These are phyloP conservation scores for Gonatopus flavifemur DNA, from an alignment of 1,140 invertebrate species.

Conservation along the genomic window DNA sequence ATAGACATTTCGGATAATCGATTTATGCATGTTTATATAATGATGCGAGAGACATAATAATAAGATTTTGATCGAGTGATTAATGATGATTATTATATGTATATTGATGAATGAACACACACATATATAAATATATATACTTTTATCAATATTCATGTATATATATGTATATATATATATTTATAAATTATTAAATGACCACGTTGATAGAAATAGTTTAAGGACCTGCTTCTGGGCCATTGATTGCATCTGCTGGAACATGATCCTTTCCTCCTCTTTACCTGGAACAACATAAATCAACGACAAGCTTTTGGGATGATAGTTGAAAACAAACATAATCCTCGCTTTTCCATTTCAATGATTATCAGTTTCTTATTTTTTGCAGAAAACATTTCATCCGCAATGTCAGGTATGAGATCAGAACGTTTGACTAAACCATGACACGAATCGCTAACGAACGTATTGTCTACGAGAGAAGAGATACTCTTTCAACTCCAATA, in stretches of 20 bases:
- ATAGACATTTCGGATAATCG: constrained; percentile 4
- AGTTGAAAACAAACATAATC: too few species aligned
- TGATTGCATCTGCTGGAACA: constrained; percentile 95
- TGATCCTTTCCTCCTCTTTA: constrained; percentile 91
- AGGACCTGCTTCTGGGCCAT: constrained; percentile 95
- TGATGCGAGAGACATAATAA: constrained; percentile 12
- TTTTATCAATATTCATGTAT: constrained; percentile 30
- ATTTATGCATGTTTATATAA: constrained; percentile 16
- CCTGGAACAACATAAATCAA: constrained; percentile 66
- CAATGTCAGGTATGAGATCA: too few species aligned
- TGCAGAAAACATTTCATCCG: too few species aligned
- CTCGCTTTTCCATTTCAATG: too few species aligned
- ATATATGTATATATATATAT: constrained; percentile 35
- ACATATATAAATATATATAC: constrained; percentile 24
- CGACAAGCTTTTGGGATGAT: constrained; percentile 39
- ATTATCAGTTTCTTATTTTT: too few species aligned
- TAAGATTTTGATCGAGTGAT: constrained; percentile 2
- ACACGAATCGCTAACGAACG: too few species aligned
- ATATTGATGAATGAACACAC: constrained; percentile 23
- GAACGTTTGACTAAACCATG: too few species aligned
- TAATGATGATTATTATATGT: constrained; percentile 8
- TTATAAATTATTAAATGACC: constrained; percentile 27
- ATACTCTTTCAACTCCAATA: too few species aligned
- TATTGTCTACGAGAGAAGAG: too few species aligned
- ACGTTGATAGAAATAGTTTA: constrained; percentile 56